Conservation (phyloP, 2,113 vertebrate genomes). For the Felis chaus region DNA sequence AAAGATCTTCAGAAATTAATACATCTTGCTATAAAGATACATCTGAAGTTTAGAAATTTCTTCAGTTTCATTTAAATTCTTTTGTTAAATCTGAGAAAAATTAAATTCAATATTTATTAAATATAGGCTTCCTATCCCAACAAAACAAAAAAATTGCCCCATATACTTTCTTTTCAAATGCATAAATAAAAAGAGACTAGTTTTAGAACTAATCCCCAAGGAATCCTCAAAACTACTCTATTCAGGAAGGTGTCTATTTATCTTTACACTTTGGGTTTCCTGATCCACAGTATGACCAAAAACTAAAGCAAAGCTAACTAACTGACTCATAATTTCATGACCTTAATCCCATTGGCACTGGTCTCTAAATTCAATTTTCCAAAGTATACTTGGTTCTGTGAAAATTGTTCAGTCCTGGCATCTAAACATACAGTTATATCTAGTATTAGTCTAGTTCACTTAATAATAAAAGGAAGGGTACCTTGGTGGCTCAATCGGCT, state of each 20-base stretch:
- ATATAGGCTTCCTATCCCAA: background rate
- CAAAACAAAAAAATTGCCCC: conserved; percentile 32
- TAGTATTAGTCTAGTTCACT: conserved; percentile 33
- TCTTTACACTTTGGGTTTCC: background rate
- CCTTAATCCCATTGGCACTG: background rate
- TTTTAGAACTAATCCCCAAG: conserved; percentile 19
- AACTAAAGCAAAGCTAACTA: conserved; percentile 43
- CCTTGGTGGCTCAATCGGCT: too few species aligned
- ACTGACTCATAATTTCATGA: background rate
- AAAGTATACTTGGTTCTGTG: conserved; percentile 12
- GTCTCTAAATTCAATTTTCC: conserved; percentile 1
- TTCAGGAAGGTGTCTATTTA: background rate
- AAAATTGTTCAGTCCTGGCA: background rate
- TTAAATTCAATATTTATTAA: conserved; percentile 1
- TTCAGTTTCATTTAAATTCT: background rate
- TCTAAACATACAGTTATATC: background rate
- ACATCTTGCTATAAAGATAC: background rate
- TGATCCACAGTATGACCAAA: background rate
- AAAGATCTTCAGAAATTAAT: background rate
- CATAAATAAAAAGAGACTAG: background rate
- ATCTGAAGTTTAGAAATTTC: background rate
- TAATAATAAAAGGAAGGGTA: background rate
- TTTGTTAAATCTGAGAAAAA: background rate
- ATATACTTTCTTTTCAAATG: background rate
- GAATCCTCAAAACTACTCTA: background rate